Base-by-base conservation (phyloP, 2,888 invertebrate species). In the Zygothrica quintamaculata region DNA sequence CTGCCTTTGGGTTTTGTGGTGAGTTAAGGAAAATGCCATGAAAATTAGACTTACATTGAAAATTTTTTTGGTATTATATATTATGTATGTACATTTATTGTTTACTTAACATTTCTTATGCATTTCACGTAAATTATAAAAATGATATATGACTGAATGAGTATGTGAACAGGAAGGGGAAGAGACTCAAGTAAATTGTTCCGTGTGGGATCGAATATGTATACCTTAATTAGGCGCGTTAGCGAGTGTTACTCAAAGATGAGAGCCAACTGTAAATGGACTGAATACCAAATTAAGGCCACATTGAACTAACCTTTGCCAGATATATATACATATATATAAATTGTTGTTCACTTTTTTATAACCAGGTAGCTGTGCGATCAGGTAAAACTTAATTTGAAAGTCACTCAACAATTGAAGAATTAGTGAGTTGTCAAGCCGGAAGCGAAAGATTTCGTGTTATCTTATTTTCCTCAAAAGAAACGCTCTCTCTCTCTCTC, bases 91-190 rank as follows among this genome's bases (percentile, higher is more conserved):
- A 67, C 56, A 65, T 53, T 68, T 85, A 74, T 78, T 82, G 73
- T 53, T 68, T 71, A 53, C 55, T 65, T 59, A 29, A 44, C 59
- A 50, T 77, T 77, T 66, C 60, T 62, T 70, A 77, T 53, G 78
- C 65, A 58, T 60, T 77, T 51, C 76, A 77, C 78, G 78, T 77
- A 76, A 70, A 77, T 77, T 77, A 70, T 71, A 66, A 76, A 77
- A 71, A 74, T 74, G 70, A 76, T 74, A 70, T 74, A 76, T 75
- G 60, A n/a, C n/a, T n/a, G n/a, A n/a, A n/a, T n/a, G n/a, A n/a
- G 11, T 25, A 48, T 11, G 22, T 9, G 42, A 50, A 37, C 42
- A 48, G 47, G 39, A 44, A 47, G 42, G 44, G 22, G 43, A 29
- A 29, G 56, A 16, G 33, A 58, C 44, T 33, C 31, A 50, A 33